Conservation (phyloP, 2,113 vertebrate genomes). For the Ctenomys sociabilis region DNA sequence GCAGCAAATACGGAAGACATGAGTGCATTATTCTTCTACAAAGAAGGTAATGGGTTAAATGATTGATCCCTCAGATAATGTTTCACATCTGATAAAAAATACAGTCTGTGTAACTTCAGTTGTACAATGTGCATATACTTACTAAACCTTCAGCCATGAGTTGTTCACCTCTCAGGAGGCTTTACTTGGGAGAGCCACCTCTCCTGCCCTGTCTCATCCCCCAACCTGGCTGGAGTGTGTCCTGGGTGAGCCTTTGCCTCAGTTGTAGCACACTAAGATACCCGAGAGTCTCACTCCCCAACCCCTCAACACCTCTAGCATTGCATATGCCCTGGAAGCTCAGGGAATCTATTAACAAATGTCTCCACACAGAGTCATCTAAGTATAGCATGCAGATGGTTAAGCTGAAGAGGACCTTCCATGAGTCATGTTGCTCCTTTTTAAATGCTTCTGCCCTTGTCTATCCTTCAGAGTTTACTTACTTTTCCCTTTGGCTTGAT, state of each 20-base stretch:
- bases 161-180: background rate
- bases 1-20: slow-evolving; percentile 11
- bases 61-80: background rate
- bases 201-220: background rate
- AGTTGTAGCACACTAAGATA: background rate
- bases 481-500: background rate
- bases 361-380: background rate
- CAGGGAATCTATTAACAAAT: background rate
- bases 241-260: background rate
- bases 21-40: background rate
- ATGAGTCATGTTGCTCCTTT: background rate
- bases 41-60: background rate
- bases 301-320: background rate
- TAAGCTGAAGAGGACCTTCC: background rate
- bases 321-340: background rate
- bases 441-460: slow-evolving; percentile 10
- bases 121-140: slow-evolving; percentile 62
- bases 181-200: background rate
- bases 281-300: background rate
- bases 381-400: background rate
- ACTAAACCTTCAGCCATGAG: background rate
- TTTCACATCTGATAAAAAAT: slow-evolving; percentile 52
- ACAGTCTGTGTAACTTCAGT: slow-evolving; percentile 26
- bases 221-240: background rate
- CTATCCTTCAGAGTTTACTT: slow-evolving; percentile 24